Evolutionary conservation across 2,888 invertebrate genomes (phyloP).

Genomic region (Alloscopus bannaensis): DNA sequence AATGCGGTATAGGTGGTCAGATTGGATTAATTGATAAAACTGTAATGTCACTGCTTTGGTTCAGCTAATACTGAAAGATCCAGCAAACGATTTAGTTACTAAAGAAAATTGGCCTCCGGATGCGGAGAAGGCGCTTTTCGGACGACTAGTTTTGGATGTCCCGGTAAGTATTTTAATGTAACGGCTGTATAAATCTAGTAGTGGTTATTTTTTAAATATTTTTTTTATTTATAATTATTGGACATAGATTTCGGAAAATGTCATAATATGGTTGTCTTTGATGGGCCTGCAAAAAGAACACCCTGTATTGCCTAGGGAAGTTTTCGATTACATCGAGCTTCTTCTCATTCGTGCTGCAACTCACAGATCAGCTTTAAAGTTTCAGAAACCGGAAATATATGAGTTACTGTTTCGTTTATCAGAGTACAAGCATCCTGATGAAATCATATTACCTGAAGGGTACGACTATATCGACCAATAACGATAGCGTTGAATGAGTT

Average conservation of each 20-base stretch:
- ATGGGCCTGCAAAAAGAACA: slow-evolving; percentile 89
- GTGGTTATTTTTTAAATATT: background rate
- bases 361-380: slow-evolving; percentile 83
- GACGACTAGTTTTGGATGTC: slow-evolving; percentile 87
- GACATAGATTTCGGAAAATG: slow-evolving; percentile 82
- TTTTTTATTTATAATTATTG: background rate
- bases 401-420: slow-evolving; percentile 93
- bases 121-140: slow-evolving; percentile 86
- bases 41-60: slow-evolving; percentile 32
- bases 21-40: background rate
- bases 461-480: slow-evolving; percentile 76
- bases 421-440: slow-evolving; percentile 94
- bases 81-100: slow-evolving; percentile 70
- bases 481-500: background rate
- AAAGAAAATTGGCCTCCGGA: slow-evolving; percentile 92
- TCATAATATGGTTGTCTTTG: slow-evolving; percentile 86
- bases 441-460: slow-evolving; percentile 89
- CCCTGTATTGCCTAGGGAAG: slow-evolving; percentile 87
- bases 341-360: slow-evolving; percentile 89
- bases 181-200: background rate
- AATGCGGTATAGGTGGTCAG: background rate
- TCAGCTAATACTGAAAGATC: slow-evolving; percentile 83
- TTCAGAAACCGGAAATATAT: slow-evolving; percentile 89
- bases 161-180: slow-evolving; percentile 23
- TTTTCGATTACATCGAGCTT: slow-evolving; percentile 90